These are phyloP conservation scores for Oikopleura albicans DNA, from an alignment of 23 tunicate genomes.

Conservation along the genomic window DNA sequence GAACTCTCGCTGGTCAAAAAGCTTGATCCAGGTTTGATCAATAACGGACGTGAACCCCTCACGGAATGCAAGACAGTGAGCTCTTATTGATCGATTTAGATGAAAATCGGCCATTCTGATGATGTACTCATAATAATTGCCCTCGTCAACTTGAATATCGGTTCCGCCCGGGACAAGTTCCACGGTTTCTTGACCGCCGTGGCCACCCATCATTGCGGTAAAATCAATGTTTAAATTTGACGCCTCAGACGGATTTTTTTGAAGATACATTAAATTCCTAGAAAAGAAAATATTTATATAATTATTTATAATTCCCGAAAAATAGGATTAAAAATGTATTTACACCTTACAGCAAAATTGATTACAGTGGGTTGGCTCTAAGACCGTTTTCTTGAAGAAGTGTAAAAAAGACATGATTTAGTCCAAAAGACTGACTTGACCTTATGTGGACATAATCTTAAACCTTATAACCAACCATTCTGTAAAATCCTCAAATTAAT, in stretches of 20 bases:
- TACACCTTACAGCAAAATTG: no score
- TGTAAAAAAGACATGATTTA: no score
- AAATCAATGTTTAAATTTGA: neutral
- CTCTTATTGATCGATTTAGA: neutral
- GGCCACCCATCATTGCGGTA: neutral
- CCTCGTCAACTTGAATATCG: neutral
- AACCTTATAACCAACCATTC: no score
- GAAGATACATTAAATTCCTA: neutral
- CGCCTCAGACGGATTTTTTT: neutral
- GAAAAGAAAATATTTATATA: no score
- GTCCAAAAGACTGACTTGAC: no score
- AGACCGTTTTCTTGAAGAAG: neutral
- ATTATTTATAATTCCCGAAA: neutral
- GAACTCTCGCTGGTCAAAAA: neutral
- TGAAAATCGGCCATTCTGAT: conserved; percentile 15
- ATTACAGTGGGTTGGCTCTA: no score
- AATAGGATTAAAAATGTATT: neutral
- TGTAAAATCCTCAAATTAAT: no score
- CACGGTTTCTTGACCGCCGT: neutral
- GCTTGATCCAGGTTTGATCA: neutral
- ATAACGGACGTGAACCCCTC: neutral
- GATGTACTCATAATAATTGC: neutral
- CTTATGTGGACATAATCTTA: no score
- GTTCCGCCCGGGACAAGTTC: neutral
- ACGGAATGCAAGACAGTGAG: neutral